Evolutionary conservation across 53 echinoderm and acorn worm species (phyloP), one percentile per base, ranked within the genome.

Genomic region (Holothuria leucospilota): DNA sequence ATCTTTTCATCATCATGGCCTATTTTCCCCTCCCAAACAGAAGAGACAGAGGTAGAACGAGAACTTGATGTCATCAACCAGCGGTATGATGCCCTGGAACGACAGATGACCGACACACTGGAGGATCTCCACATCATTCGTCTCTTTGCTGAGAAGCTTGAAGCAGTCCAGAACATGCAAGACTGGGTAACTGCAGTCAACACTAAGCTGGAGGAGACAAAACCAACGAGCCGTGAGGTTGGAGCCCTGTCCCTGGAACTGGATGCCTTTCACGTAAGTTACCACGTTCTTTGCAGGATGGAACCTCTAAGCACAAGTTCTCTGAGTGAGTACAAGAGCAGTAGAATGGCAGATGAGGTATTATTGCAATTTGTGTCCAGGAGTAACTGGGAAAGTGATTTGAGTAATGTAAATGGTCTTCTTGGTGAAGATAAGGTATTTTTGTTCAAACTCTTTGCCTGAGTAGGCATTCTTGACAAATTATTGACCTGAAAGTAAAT

Each of bases 31-130:
- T 40, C 13, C 12, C 29, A n/a, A 82, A 29, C 94, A 99, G 99
- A 93, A 71, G 95, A 93, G 64, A 95, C 99, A 8, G 99, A 99
- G 58, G 95, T 95, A 28, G 95, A 99, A 85, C 90, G 90, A 71
- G 92, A 99, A 67, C 86, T 95, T 34, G 90, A 90, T 28, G 88
- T 75, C 13, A 71, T 87, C 85, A 95, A 91, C 92, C 83, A 91
- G 63, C 92, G 99, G 30, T 95, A 99, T 41, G 93, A 99, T 21
- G 94, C 90, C 23, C 95, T 99, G 30, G 94, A 93, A 42, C 73
- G 93, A 13, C 82, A 66, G n/a, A 89, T 99, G 40, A 60, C 85
- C 2, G 99, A 95, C 71, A 86, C 90, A 68, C 77, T 95, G 87
- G 94, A 95, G 52, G 99, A 95, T 63, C 95, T 99, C 1, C 92